phyloP scores from a whole-genome alignment of 2,113 vertebrate genomes.

The Nymphicus hollandicus region DNA sequence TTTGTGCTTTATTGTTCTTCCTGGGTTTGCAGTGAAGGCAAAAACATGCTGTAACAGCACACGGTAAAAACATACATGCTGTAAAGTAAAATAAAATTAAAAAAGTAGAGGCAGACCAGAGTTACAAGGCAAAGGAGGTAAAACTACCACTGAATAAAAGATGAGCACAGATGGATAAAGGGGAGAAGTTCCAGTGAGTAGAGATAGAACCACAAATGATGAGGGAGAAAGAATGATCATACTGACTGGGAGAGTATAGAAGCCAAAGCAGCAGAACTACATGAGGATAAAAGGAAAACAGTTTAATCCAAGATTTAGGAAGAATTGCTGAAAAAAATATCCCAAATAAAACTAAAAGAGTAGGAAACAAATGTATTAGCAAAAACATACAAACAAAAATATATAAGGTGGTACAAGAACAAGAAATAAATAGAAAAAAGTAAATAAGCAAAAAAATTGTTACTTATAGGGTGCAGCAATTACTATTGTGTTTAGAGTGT shows the following conservation, averaged over 20 bases:
- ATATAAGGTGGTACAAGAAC: background rate
- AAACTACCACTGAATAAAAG: background rate
- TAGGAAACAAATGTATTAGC: background rate
- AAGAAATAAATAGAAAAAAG: background rate
- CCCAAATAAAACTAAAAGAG: background rate
- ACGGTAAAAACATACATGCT: background rate
- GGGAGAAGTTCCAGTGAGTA: background rate
- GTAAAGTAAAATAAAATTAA: background rate
- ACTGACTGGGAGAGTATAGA: background rate
- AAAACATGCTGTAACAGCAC: background rate
- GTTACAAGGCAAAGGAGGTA: background rate
- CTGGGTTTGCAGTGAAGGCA: background rate
- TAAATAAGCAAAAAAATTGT: background rate
- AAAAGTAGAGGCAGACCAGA: background rate
- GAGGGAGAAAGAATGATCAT: background rate
- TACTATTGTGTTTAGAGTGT: background rate
- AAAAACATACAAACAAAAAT: background rate
- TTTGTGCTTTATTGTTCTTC: background rate
- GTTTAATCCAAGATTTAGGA: background rate
- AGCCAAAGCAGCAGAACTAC: background rate
- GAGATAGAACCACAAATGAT: background rate
- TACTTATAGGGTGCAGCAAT: background rate
- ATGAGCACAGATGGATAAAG: background rate
- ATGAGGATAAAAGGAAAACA: background rate
- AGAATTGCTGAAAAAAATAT: background rate